These are phyloP conservation scores for Eulacestoma nigropectus DNA, from an alignment of 2,113 vertebrate species.

Conservation along the genomic window DNA sequence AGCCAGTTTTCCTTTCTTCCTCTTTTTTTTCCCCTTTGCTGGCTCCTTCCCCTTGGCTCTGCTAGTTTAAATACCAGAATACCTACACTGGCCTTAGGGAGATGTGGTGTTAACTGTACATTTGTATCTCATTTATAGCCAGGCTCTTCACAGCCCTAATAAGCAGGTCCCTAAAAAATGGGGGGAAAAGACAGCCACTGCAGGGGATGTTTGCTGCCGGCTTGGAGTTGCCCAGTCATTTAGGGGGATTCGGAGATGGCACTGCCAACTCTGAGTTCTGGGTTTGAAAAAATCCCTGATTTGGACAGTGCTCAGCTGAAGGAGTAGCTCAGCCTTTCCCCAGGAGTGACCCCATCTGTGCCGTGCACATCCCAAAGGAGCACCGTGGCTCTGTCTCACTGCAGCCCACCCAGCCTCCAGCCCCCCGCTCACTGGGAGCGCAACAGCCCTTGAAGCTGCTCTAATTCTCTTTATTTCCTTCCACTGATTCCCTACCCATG, in stretches of 20 bases:
- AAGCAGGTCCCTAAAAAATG: background rate
- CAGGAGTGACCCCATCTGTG: background rate
- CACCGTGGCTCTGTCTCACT: accelerated
- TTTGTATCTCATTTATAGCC: constrained; percentile 7
- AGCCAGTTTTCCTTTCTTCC: background rate
- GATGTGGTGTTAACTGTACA: background rate
- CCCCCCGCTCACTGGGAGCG: accelerated
- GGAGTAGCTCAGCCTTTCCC: background rate
- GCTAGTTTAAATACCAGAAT: constrained; percentile 38
- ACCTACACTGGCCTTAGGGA: background rate
- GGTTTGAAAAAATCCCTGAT: background rate
- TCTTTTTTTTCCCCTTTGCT: background rate
- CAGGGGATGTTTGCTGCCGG: background rate
- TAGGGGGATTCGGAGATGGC: background rate
- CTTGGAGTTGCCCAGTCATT: background rate
- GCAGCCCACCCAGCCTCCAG: background rate
- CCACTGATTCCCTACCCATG: background rate
- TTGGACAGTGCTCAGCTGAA: background rate
- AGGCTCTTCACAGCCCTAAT: background rate
- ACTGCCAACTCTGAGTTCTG: background rate
- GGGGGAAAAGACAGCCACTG: background rate
- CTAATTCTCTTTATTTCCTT: constrained; percentile 41
- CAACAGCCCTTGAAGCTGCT: background rate
- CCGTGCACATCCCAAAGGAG: background rate
- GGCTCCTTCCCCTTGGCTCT: background rate